Evolutionary conservation across 2,888 invertebrate species (phyloP), one percentile per base, ranked within the genome.

Genomic region (Sphinx pinastri): DNA sequence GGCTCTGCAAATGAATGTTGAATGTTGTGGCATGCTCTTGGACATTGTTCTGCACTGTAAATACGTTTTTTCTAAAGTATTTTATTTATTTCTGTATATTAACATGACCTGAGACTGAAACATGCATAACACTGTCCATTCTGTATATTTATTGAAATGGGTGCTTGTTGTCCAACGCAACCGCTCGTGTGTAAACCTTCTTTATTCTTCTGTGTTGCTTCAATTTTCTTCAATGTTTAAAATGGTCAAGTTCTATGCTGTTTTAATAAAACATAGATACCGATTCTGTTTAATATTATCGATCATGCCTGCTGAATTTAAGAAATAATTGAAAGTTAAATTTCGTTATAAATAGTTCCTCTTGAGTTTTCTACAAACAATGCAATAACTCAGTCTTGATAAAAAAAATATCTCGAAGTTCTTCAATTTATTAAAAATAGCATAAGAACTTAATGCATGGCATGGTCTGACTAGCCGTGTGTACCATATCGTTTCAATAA

Each of bases 11-110:
- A 70, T 84, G 75, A 81, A 77, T 83, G 75, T 76, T 88, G 83
- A 86, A 84, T 87, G 83, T 88, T 84, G 83, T 79, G 84, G 93
- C 91, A 91, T 92, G 92, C 86, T 87, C 78, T 77, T 70, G 82
- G 85, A 88, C 85, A 87, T 77, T 87, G 88, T 89, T 88, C 81
- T 89, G 85, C 82, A 74, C 73, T 76, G 73, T 72, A 69, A 7
- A 71, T 71, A 76, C 16, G 0, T 25, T 69, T 13, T 11, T 54
- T 63, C 47, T 63, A 58, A 52, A 12, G 58, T 38, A 19, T n/a
- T 66, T 45, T 52, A 51, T 31, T 14, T 51, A 52, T 14, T 8
- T 47, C 47, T 60, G 16, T 16, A 19, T 66, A 47, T 47, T 10
- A n/a, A 49, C 12, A 59, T 14, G 45, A 54, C 47, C 19, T 55